Conservation (phyloP, 2,888 invertebrate species). For the Escarpia spicata region DNA sequence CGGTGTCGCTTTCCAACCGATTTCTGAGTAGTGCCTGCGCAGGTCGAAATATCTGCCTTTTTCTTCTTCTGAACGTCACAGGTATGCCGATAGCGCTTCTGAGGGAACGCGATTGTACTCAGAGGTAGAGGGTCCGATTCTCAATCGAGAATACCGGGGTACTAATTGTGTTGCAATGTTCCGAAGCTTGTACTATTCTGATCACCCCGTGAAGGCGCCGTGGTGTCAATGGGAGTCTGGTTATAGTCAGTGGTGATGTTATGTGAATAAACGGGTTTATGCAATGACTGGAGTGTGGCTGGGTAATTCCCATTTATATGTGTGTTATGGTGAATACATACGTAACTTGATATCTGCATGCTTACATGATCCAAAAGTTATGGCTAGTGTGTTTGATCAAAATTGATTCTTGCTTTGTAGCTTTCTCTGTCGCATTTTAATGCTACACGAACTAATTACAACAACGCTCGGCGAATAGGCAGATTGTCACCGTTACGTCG, state of each 20-base stretch:
- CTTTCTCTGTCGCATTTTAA: background rate
- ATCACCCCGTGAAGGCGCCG: background rate
- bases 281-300: no score
- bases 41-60: background rate
- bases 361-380: no score
- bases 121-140: background rate
- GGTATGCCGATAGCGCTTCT: background rate
- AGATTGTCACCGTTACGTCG: background rate
- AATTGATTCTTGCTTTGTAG: background rate
- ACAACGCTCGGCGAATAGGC: background rate
- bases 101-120: background rate
- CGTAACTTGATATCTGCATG: no score
- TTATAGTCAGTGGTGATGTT: no score
- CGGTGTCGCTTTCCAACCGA: background rate
- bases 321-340: no score
- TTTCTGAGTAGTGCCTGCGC: background rate
- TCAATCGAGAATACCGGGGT: background rate
- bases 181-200: background rate
- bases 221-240: no score
- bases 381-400: no score
- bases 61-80: background rate
- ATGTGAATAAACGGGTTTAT: no score
- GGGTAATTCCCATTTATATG: no score
- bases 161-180: background rate
- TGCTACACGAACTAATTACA: no score